A percentile compares a stretch with the other conserved stretches of the same genome.
Conservation (phyloP, 2,113 vertebrate species). For the Planiliza haematocheilus region DNA sequence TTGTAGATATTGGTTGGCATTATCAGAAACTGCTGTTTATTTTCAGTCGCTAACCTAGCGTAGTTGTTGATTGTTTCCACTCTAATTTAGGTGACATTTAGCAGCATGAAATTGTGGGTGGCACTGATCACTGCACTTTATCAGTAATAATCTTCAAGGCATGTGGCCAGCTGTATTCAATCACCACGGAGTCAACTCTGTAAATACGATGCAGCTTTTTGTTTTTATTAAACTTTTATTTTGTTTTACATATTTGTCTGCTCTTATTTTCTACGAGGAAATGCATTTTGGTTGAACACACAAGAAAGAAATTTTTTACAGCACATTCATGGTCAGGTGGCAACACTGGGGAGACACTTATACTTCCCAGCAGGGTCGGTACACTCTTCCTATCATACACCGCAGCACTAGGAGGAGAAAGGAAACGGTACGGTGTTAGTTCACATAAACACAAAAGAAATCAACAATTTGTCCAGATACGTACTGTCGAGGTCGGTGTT, state of each 20-base stretch:
- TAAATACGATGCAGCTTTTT: too few species aligned
- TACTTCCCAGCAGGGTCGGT: conserved; percentile 93
- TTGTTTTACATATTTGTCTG: conserved; percentile 44
- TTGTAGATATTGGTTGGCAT: too few species aligned
- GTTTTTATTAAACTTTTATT: conserved; percentile 75
- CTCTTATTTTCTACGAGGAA: conserved; percentile 33
- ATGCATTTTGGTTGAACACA: conserved; percentile 25
- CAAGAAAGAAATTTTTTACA: conserved; percentile 13
- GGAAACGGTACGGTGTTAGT: conserved; percentile 8
- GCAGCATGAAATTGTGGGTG: not conserved
- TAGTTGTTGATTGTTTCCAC: too few species aligned
- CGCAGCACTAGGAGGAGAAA: conserved; percentile 86
- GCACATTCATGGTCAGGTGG: not conserved
- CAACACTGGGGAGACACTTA: conserved; percentile 57
- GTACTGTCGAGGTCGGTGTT: conserved; percentile 89
- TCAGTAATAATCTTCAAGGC: conserved; percentile 2
- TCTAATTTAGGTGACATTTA: too few species aligned
- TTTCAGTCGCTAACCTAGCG: too few species aligned
- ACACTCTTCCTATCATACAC: conserved; percentile 97
- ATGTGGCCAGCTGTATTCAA: not conserved
- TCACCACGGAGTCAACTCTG: not conserved
- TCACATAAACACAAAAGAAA: not conserved
- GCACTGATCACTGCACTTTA: conserved; percentile 11
- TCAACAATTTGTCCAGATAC: conserved; percentile 46
- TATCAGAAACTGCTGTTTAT: too few species aligned